Conservation (phyloP, 2,888 invertebrate species). For the Muscina levida region DNA sequence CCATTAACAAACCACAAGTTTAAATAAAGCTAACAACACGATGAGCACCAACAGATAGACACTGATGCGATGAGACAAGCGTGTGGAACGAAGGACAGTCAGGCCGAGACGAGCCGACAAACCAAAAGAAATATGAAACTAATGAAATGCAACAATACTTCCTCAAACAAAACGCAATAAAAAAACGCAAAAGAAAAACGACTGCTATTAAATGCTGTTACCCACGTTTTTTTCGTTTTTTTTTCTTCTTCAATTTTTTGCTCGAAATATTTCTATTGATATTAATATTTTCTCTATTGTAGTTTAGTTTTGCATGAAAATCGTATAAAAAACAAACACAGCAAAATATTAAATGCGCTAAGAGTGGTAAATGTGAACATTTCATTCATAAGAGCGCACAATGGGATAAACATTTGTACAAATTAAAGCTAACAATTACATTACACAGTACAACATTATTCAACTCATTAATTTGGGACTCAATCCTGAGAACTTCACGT, state of each 20-base stretch:
- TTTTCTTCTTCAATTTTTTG: neutral
- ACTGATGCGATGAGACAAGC: slow-evolving; percentile 37
- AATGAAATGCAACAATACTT: slow-evolving; percentile 47
- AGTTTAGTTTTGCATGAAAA: neutral
- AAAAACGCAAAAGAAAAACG: neutral
- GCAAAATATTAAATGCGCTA: slow-evolving; percentile 1
- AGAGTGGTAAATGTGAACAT: neutral
- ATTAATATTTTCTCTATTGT: slow-evolving; percentile 9
- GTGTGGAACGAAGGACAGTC: slow-evolving; percentile 1
- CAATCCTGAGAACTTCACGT: too few species aligned
- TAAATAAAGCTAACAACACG: slow-evolving; percentile 46
- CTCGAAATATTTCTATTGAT: neutral
- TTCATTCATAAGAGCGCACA: neutral
- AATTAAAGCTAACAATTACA: too few species aligned
- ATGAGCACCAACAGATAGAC: slow-evolving; percentile 39
- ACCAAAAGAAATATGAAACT: slow-evolving; percentile 47
- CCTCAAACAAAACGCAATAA: slow-evolving; percentile 43
- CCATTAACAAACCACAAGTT: slow-evolving; percentile 46
- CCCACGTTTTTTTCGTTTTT: slow-evolving; percentile 5
- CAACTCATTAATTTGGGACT: too few species aligned
- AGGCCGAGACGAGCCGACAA: slow-evolving; percentile 21
- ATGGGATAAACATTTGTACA: too few species aligned
- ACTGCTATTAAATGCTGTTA: neutral
- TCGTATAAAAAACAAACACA: neutral
- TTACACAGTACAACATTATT: too few species aligned